Conservation (phyloP, 1,140 invertebrate genomes). For the Trichonephila clavipes region DNA sequence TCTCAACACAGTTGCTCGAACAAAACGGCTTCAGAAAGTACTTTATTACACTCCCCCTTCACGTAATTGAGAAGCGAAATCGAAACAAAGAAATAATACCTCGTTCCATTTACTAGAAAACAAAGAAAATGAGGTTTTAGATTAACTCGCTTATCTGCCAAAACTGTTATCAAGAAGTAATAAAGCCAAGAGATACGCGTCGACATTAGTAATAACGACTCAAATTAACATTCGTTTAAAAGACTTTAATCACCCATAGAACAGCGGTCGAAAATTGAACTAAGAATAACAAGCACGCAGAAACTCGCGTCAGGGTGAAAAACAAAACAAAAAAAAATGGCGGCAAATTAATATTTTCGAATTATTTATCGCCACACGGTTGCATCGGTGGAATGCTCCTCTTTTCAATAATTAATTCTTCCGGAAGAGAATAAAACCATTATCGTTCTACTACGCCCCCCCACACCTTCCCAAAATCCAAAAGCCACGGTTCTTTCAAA, state of each 20-base stretch:
- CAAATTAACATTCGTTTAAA: constrained; percentile 62
- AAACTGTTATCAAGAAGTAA: constrained; percentile 41
- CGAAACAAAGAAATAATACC: constrained; percentile 30
- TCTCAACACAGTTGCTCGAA: neutral
- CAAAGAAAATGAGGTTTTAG: constrained; percentile 7
- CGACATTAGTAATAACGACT: constrained; percentile 33
- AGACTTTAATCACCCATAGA: constrained; percentile 52
- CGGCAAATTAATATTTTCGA: constrained; percentile 61
- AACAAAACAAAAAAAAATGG: constrained; percentile 1
- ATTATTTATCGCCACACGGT: constrained; percentile 60
- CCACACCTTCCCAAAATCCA: neutral
- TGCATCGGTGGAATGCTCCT: constrained; percentile 40
- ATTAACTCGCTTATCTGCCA: constrained; percentile 47
- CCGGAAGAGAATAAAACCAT: constrained; percentile 55
- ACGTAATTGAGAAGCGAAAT: constrained; percentile 7
- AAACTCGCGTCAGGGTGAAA: neutral
- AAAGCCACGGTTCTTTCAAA: constrained; percentile 47
- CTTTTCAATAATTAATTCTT: constrained; percentile 67
- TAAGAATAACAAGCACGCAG: constrained; percentile 49
- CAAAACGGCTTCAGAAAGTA: neutral
- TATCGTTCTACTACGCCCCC: neutral
- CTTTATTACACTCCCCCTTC: neutral
- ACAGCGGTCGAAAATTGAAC: constrained; percentile 51
- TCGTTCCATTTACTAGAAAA: neutral
- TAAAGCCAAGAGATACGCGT: neutral